Conservation (phyloP, 1,140 invertebrate genomes). For the Coptotermes formosanus region DNA sequence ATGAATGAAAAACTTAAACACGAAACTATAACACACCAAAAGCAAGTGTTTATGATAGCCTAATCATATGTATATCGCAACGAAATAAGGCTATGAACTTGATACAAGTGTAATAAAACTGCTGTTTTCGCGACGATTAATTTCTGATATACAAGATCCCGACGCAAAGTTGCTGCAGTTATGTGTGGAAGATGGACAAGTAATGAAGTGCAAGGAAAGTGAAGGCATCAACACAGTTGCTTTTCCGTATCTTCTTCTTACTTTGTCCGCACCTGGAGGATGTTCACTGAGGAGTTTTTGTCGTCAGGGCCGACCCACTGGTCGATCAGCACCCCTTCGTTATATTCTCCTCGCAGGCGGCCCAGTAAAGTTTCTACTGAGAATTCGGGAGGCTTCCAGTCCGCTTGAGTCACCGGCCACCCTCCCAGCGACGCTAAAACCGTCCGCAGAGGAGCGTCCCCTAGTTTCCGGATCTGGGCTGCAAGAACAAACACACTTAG, state of each 20-base stretch:
- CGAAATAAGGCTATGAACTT: too few relatives aligned
- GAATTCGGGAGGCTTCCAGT: conserved; percentile 61
- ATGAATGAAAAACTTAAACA: too few relatives aligned
- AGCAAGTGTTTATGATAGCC: too few relatives aligned
- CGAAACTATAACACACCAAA: too few relatives aligned
- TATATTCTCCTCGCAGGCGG: conserved; percentile 64
- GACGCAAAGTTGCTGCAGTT: too few relatives aligned
- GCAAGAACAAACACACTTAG: conserved; percentile 20
- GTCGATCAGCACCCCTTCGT: conserved; percentile 73
- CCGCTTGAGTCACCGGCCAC: conserved; percentile 68
- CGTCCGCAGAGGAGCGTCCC: conserved; percentile 61
- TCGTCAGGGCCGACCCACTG: conserved; percentile 83
- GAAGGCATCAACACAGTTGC: too few relatives aligned
- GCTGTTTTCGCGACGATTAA: too few relatives aligned
- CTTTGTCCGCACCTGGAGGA: conserved; percentile 72
- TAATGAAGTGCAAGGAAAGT: too few relatives aligned
- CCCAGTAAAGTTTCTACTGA: conserved; percentile 67
- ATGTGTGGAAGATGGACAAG: too few relatives aligned
- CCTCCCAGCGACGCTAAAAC: conserved; percentile 65
- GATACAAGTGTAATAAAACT: too few relatives aligned
- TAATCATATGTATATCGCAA: too few relatives aligned
- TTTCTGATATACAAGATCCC: too few relatives aligned
- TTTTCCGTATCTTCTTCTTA: conserved; percentile 39
- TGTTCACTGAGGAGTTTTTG: conserved; percentile 80
- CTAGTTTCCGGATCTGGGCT: conserved; percentile 71